phyloP scores from a whole-genome alignment of 2,113 vertebrate species.

The Lucifuga dentata region DNA sequence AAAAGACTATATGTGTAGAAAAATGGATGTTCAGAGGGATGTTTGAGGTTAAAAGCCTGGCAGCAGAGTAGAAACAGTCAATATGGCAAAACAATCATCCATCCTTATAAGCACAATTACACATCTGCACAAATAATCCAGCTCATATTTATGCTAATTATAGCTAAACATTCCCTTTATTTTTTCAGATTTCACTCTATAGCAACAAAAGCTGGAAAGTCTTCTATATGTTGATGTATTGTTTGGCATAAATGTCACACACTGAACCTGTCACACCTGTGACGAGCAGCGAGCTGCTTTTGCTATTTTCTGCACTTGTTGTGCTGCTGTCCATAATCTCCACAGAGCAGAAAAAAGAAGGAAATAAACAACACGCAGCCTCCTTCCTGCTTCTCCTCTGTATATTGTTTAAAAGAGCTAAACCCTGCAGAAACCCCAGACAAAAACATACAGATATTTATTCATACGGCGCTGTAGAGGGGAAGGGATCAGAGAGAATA shows the following conservation, averaged over 20 bases:
- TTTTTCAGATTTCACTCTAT: no score
- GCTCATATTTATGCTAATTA: no score
- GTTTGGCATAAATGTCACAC: conserved; percentile 1
- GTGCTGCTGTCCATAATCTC: conserved; percentile 50
- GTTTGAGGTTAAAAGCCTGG: no score
- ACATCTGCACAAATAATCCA: no score
- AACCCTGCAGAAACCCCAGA: conserved; percentile 39
- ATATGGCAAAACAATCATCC: no score
- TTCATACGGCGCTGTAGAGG: conserved; percentile 44
- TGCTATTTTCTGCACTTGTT: conserved; percentile 47
- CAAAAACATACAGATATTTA: conserved; percentile 49
- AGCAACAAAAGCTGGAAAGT: no score
- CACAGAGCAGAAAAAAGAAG: conserved; percentile 21
- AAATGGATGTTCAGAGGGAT: no score
- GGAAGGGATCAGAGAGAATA: conserved; percentile 27
- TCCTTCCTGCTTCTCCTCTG: conserved; percentile 9
- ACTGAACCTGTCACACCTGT: conserved; percentile 12
- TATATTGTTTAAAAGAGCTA: conserved; percentile 38
- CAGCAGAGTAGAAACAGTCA: no score
- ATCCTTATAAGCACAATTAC: no score
- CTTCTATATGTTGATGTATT: no score
- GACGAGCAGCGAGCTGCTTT: conserved; percentile 1
- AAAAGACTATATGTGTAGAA: no score
- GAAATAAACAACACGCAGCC: neutral
- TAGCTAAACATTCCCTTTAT: no score